A percentile compares a stretch with the other conserved stretches of the same genome.
phyloP scores from a whole-genome alignment of 1,140 invertebrate species.

The Metopolophium dirhodum region DNA sequence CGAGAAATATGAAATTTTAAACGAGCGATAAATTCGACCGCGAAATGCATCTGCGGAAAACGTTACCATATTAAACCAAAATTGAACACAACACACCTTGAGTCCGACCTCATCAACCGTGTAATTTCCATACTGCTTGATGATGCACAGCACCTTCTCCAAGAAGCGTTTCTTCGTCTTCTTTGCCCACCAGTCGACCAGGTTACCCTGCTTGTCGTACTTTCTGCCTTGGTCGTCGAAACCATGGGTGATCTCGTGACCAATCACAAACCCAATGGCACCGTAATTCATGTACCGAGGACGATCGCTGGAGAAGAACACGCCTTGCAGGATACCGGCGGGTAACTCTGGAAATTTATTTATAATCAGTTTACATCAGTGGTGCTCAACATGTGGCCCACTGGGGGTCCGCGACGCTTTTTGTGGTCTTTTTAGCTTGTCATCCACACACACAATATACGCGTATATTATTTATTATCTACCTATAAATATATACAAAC shows the following conservation, averaged over 20 bases:
- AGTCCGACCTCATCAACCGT: conserved; percentile 72
- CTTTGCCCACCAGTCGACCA: conserved; percentile 84
- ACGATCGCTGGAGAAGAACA: conserved; percentile 71
- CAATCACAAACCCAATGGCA: conserved; percentile 88
- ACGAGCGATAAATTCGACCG: not conserved
- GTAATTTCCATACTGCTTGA: conserved; percentile 87
- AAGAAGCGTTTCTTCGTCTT: conserved; percentile 78
- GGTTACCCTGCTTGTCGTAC: conserved; percentile 88
- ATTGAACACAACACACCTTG: conserved; percentile 64
- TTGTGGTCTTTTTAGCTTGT: no score
- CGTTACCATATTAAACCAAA: not conserved
- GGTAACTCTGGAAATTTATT: conserved; percentile 63
- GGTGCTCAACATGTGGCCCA: no score
- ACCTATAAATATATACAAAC: no score
- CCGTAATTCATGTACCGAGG: conserved; percentile 78
- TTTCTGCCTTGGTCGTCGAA: conserved; percentile 78
- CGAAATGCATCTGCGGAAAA: not conserved
- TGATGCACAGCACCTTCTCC: conserved; percentile 81
- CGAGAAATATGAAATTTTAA: not conserved
- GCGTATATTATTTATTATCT: no score
- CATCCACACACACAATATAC: no score
- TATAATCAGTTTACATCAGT: no score
- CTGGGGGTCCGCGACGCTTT: no score
- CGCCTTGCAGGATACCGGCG: conserved; percentile 50
- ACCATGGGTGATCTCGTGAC: conserved; percentile 90